Conservation (phyloP, 1,140 invertebrate genomes). For the Drosophila sp. region DNA sequence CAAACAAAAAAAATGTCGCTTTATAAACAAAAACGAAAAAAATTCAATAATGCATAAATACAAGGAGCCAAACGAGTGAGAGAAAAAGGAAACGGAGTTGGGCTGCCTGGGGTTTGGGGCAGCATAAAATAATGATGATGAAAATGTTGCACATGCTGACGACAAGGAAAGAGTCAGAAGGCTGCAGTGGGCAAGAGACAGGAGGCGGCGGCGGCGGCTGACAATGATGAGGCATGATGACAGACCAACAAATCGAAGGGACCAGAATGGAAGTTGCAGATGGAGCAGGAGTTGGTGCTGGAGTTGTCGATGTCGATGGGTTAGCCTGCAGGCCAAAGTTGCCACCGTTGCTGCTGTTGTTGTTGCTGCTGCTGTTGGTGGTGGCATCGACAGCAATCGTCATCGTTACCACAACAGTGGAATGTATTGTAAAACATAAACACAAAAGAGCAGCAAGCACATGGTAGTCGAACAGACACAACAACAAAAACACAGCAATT, state of each 20-base stretch:
- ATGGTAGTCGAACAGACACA: constrained; percentile 26
- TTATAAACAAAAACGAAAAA: constrained; percentile 64
- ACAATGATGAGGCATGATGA: constrained; percentile 81
- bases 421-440: constrained; percentile 72
- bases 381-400: constrained; percentile 64
- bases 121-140: constrained; percentile 80
- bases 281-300: constrained; percentile 9
- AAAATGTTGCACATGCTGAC: constrained; percentile 77
- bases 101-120: constrained; percentile 50
- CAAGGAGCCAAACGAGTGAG: constrained; percentile 6
- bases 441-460: constrained; percentile 71
- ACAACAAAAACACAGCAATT: constrained; percentile 32
- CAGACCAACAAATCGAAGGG: constrained; percentile 79
- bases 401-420: constrained; percentile 79
- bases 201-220: constrained; percentile 46
- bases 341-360: constrained; percentile 60
- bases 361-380: constrained; percentile 25
- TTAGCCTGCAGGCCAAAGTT: constrained; percentile 71
- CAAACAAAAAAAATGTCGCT: constrained; percentile 44
- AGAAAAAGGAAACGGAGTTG: constrained; percentile 11
- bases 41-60: constrained; percentile 78
- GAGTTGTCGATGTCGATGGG: constrained; percentile 7
- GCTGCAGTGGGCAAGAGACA: constrained; percentile 3
- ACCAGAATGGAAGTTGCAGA: constrained; percentile 41
- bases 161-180: not conserved